phyloP scores from a whole-genome alignment of 2,113 vertebrate genomes.

The Lampris megalopsis region DNA sequence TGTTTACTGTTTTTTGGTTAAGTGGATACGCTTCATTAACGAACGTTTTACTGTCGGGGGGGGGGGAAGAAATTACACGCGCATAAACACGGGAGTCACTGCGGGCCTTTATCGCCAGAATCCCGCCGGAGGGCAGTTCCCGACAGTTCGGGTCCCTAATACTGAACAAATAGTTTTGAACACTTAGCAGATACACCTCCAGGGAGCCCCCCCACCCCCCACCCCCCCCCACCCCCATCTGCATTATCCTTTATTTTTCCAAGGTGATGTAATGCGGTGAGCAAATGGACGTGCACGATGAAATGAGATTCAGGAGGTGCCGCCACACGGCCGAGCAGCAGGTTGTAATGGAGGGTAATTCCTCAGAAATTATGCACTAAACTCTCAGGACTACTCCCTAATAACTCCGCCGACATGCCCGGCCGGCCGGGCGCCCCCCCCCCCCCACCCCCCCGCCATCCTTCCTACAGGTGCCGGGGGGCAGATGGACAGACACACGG shows the following conservation, averaged over 20 bases:
- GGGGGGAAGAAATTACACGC: constrained; percentile 34
- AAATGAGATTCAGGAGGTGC: not conserved
- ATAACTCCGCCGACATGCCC: not conserved
- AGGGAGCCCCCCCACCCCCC: not conserved
- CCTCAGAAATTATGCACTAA: not conserved
- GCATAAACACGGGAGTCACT: constrained; percentile 31
- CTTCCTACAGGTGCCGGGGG: constrained; percentile 68
- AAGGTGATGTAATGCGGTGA: constrained; percentile 11
- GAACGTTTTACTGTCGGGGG: constrained; percentile 22
- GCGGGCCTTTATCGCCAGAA: constrained; percentile 30
- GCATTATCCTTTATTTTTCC: not conserved
- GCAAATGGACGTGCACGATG: not conserved
- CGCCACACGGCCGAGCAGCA: not conserved
- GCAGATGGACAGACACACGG: constrained; percentile 63
- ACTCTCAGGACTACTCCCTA: not conserved
- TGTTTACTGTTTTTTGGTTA: constrained; percentile 46
- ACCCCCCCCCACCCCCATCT: not conserved
- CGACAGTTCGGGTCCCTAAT: constrained; percentile 20
- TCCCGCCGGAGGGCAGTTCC: constrained; percentile 13
- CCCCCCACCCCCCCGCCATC: not conserved
- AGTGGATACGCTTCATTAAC: constrained; percentile 50
- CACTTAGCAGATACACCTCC: constrained; percentile 9
- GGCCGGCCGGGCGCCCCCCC: not conserved
- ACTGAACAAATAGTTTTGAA: constrained; percentile 45
- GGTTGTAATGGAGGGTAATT: not conserved